These are phyloP conservation scores for Lepisosteus oculatus DNA, from an alignment of 2,113 vertebrate species.

Conservation along the genomic window DNA sequence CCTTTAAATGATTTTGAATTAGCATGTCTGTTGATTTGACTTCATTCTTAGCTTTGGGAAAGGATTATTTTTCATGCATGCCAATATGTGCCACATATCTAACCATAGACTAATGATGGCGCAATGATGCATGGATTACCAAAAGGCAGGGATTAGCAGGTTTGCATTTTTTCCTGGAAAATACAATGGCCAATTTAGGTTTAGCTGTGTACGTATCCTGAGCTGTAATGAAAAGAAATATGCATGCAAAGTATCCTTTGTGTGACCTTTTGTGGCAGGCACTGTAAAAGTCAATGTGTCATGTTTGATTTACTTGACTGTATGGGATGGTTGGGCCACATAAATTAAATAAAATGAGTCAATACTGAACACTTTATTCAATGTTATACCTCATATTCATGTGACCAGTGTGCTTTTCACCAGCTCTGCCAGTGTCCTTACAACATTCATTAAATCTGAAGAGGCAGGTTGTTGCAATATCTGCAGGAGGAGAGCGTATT, in stretches of 20 bases:
- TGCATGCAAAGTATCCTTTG: conserved; percentile 14
- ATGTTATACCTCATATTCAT: conserved; percentile 8
- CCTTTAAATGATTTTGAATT: too few species aligned
- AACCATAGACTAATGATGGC: too few species aligned
- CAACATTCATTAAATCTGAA: too few species aligned
- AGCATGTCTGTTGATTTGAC: too few species aligned
- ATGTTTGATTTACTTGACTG: conserved; percentile 31
- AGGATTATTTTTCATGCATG: too few species aligned
- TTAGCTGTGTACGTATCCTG: not conserved
- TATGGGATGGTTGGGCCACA: conserved; percentile 20
- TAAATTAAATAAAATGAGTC: conserved; percentile 32
- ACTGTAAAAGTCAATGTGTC: conserved; percentile 29
- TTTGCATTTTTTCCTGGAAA: not conserved
- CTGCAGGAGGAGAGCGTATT: too few species aligned
- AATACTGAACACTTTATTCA: conserved; percentile 10
- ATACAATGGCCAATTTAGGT: not conserved
- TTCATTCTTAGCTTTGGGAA: too few species aligned
- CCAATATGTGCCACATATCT: too few species aligned
- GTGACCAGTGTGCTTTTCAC: not conserved
- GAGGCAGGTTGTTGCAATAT: too few species aligned
- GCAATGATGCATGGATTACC: too few species aligned
- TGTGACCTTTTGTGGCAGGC: conserved; percentile 32
- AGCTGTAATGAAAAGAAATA: conserved; percentile 13
- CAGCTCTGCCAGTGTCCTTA: not conserved
- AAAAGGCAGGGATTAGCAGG: too few species aligned